Evolutionary conservation across 1,140 invertebrate species (phyloP).

Genomic region (Drosophila lowei): DNA sequence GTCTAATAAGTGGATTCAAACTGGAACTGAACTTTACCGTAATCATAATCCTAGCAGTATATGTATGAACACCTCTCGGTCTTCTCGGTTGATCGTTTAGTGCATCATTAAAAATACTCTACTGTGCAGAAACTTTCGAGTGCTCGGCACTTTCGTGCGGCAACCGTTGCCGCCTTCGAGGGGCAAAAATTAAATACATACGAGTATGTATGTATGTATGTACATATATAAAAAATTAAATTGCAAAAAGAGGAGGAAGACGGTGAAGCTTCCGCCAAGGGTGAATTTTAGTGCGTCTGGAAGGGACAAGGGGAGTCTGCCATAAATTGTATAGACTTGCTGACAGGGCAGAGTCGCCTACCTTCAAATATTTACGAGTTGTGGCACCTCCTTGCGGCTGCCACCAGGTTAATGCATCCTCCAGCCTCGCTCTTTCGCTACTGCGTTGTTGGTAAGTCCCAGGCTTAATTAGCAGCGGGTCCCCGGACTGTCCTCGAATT

Average conservation of each 20-base stretch:
- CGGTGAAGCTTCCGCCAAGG: slow-evolving; percentile 38
- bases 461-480: slow-evolving; percentile 44
- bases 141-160: slow-evolving; percentile 34
- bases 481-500: slow-evolving; percentile 33
- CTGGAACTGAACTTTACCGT: too few species aligned
- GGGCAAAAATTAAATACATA: slow-evolving; percentile 25
- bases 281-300: slow-evolving; percentile 38
- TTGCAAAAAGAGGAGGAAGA: slow-evolving; percentile 29
- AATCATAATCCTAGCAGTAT: too few species aligned
- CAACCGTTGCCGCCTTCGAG: slow-evolving; percentile 36
- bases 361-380: slow-evolving; percentile 76
- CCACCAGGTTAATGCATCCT: slow-evolving; percentile 37
- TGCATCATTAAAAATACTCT: slow-evolving; percentile 66
- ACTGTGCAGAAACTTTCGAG: slow-evolving; percentile 57
- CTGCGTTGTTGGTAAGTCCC: slow-evolving; percentile 17
- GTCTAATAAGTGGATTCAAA: too few species aligned
- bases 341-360: slow-evolving; percentile 55
- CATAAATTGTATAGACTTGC: slow-evolving; percentile 57
- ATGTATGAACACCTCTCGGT: not conserved
- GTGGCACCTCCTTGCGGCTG: slow-evolving; percentile 25
- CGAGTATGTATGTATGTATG: not conserved
- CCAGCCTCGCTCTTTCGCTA: slow-evolving; percentile 13
- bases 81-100: slow-evolving; percentile 48
- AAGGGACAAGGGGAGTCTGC: slow-evolving; percentile 17
- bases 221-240: slow-evolving; percentile 29